A percentile compares a stretch with the other conserved stretches of the same genome.
phyloP scores from a whole-genome alignment of 2,113 vertebrate genomes.

The Sphyrna mokarran region DNA sequence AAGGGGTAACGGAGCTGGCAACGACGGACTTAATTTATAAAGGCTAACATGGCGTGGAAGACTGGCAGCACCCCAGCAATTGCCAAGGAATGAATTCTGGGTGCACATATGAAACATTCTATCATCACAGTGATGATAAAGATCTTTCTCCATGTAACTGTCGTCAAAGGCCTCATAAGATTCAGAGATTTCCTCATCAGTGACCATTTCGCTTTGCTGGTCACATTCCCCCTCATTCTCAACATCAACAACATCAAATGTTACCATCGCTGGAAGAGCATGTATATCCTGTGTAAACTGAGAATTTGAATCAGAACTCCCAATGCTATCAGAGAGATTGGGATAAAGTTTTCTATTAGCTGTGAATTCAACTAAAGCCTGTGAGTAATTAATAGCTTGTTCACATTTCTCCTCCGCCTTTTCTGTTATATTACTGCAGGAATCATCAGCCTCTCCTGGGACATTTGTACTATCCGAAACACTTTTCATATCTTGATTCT shows the following conservation, averaged over 20 bases:
- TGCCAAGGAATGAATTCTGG: conserved; percentile 60
- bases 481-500: neutral
- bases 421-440: conserved; percentile 23
- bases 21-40: conserved; percentile 60
- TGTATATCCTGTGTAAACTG: conserved; percentile 80
- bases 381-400: conserved; percentile 80
- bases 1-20: conserved; percentile 64
- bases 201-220: conserved; percentile 72
- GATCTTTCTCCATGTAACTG: conserved; percentile 75
- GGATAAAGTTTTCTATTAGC: conserved; percentile 74
- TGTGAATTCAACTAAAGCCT: conserved; percentile 83
- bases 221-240: conserved; percentile 89
- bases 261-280: conserved; percentile 85
- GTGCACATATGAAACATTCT: conserved; percentile 66
- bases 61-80: conserved; percentile 79
- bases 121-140: conserved; percentile 74
- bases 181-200: conserved; percentile 70
- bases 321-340: conserved; percentile 65
- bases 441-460: neutral
- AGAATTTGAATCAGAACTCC: conserved; percentile 65
- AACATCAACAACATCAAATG: conserved; percentile 88
- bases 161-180: conserved; percentile 82
- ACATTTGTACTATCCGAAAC: neutral
- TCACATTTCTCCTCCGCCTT: conserved; percentile 58
- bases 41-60: conserved; percentile 79